These are phyloP conservation scores for Zaprionus africanus DNA, from an alignment of 1,140 invertebrate species.

Conservation along the genomic window DNA sequence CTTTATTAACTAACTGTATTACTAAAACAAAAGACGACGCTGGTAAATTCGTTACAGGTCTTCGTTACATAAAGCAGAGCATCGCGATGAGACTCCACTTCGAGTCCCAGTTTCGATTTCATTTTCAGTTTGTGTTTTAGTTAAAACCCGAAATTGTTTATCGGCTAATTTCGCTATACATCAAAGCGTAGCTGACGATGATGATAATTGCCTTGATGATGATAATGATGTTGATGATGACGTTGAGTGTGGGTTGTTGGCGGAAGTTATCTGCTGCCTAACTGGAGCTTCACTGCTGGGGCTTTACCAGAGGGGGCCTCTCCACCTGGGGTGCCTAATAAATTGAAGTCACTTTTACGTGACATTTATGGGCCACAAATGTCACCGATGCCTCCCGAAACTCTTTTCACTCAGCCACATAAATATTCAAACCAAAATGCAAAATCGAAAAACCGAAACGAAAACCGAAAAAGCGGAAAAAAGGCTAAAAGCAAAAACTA, in stretches of 20 bases:
- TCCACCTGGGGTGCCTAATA: slow-evolving; percentile 37
- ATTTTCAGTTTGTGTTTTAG: slow-evolving; percentile 20
- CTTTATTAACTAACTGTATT: slow-evolving; percentile 61
- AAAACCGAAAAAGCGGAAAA: slow-evolving; percentile 6
- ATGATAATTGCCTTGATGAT: slow-evolving; percentile 7
- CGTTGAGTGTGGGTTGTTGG: slow-evolving; percentile 43
- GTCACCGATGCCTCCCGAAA: slow-evolving; percentile 16
- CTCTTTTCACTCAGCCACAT: slow-evolving; percentile 28
- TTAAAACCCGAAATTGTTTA: slow-evolving; percentile 32
- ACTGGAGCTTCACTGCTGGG: slow-evolving; percentile 6
- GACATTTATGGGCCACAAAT: slow-evolving; percentile 60
- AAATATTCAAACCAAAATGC: slow-evolving; percentile 56
- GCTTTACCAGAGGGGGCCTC: slow-evolving; percentile 2
- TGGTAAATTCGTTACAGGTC: slow-evolving; percentile 48
- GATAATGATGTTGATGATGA: slow-evolving; percentile 14
- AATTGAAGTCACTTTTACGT: slow-evolving; percentile 67
- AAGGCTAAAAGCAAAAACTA: slow-evolving; percentile 22
- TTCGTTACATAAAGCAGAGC: slow-evolving; percentile 60
- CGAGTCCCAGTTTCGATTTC: slow-evolving; percentile 1
- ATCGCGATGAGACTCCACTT: slow-evolving; percentile 8
- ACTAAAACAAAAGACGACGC: slow-evolving; percentile 54
- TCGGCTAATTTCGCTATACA: slow-evolving; percentile 39
- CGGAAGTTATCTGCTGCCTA: slow-evolving; percentile 24
- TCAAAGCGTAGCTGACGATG: slow-evolving; percentile 39
- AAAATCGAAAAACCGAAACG: slow-evolving; percentile 16